Evolutionary conservation across 2,888 invertebrate genomes (phyloP).

Genomic region (Scaptomyza cyrtandrae): DNA sequence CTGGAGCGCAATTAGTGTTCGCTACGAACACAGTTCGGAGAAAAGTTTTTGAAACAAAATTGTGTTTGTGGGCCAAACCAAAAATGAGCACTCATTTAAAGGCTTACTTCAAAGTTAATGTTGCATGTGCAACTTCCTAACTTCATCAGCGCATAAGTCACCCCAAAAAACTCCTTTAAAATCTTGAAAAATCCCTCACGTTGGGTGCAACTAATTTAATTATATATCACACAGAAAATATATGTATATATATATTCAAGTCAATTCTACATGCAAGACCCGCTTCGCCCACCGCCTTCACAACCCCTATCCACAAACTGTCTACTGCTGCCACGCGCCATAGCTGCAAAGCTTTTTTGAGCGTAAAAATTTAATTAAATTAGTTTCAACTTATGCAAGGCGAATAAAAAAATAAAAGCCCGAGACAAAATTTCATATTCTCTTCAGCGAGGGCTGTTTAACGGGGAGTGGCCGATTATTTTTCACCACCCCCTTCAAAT

Average conservation of each 20-base stretch:
- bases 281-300: background rate
- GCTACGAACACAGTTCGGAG: background rate
- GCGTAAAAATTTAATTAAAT: slow-evolving; percentile 67
- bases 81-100: slow-evolving; percentile 20
- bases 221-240: slow-evolving; percentile 38
- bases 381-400: slow-evolving; percentile 46
- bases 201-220: slow-evolving; percentile 50
- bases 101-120: slow-evolving; percentile 5
- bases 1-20: slow-evolving; percentile 66
- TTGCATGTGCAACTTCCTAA: slow-evolving; percentile 17
- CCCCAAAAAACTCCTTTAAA: slow-evolving; percentile 4
- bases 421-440: slow-evolving; percentile 31
- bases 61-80: slow-evolving; percentile 68
- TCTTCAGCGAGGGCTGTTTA: slow-evolving; percentile 14
- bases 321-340: slow-evolving; percentile 39
- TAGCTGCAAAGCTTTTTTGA: slow-evolving; percentile 49
- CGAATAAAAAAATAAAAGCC: slow-evolving; percentile 12
- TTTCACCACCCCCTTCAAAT: slow-evolving; percentile 5
- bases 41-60: slow-evolving; percentile 51
- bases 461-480: slow-evolving; percentile 12
- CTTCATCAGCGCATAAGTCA: background rate
- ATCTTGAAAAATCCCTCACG: slow-evolving; percentile 38
- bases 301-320: background rate
- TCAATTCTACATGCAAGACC: slow-evolving; percentile 36
- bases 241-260: slow-evolving; percentile 23